These are phyloP conservation scores for Tokudaia muenninki DNA, from an alignment of 2,797 vertebrate genomes.

Conservation along the genomic window DNA sequence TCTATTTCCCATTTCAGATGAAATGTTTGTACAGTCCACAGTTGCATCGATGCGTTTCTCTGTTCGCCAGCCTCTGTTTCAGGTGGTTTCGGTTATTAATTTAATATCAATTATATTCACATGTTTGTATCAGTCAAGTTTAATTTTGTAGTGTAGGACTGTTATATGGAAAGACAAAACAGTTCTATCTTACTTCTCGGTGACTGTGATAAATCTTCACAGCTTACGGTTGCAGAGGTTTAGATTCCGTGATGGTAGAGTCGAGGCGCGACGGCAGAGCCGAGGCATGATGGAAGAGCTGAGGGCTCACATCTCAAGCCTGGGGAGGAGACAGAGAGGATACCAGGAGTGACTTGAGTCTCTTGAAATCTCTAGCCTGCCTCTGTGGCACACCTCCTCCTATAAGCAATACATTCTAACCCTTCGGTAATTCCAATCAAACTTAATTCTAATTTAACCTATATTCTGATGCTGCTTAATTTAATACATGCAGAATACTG, in stretches of 20 bases:
- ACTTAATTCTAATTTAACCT: background rate
- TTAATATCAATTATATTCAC: slow-evolving; percentile 16
- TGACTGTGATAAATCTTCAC: background rate
- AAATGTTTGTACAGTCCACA: background rate
- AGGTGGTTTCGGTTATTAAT: slow-evolving; percentile 24
- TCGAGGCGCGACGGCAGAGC: background rate
- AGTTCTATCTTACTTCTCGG: background rate
- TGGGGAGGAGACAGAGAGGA: background rate
- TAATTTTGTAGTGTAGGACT: background rate
- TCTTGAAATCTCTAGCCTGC: background rate
- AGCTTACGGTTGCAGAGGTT: background rate
- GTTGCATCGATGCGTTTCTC: background rate
- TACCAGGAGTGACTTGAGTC: background rate
- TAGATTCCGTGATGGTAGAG: background rate
- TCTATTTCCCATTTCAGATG: slow-evolving; percentile 39
- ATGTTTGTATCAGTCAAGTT: background rate
- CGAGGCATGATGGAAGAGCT: background rate
- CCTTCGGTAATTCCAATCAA: background rate
- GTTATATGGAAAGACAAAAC: background rate
- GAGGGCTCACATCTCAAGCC: background rate
- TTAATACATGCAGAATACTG: background rate
- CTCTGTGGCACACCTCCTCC: background rate
- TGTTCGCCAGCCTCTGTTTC: rapidly evolving
- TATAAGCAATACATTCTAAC: background rate
- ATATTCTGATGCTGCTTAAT: background rate